These are phyloP conservation scores for Pundamilia nyererei DNA, from an alignment of 2,113 vertebrate genomes.

Conservation along the genomic window DNA sequence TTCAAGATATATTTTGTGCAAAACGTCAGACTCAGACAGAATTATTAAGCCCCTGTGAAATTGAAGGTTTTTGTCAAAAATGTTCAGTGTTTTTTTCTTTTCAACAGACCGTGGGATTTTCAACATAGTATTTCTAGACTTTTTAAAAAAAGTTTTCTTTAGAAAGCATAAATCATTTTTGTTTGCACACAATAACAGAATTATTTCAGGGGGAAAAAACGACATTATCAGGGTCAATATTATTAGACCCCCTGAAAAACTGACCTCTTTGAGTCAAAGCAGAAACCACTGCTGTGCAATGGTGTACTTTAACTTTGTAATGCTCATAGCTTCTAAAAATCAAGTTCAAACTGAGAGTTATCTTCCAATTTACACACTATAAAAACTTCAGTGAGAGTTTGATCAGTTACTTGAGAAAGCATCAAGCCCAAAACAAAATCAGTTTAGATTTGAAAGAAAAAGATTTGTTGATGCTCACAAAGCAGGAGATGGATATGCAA, in stretches of 20 bases:
- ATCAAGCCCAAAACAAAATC: not conserved
- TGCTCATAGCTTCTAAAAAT: not conserved
- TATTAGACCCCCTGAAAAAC: not conserved
- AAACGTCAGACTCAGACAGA: not conserved
- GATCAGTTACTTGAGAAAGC: not conserved
- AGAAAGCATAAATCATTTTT: not conserved
- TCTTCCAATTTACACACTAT: not conserved
- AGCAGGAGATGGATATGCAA: not conserved
- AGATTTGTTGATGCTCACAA: not conserved
- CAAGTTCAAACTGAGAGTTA: not conserved
- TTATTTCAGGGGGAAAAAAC: not conserved
- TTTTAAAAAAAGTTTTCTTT: not conserved
- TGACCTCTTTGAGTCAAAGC: not conserved
- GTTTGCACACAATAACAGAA: not conserved
- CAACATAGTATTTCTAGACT: not conserved
- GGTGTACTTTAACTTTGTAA: not conserved
- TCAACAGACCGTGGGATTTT: not conserved
- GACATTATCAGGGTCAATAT: not conserved
- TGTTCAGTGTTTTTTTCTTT: not conserved
- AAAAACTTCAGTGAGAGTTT: not conserved
- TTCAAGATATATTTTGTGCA: not conserved
- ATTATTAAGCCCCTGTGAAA: not conserved
- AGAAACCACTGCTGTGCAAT: not conserved
- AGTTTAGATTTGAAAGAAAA: not conserved
- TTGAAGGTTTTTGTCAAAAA: not conserved